A percentile compares a stretch with the other conserved stretches of the same genome.
Evolutionary conservation across 2,888 invertebrate genomes (phyloP).

Genomic region (Nomada ferruginata): DNA sequence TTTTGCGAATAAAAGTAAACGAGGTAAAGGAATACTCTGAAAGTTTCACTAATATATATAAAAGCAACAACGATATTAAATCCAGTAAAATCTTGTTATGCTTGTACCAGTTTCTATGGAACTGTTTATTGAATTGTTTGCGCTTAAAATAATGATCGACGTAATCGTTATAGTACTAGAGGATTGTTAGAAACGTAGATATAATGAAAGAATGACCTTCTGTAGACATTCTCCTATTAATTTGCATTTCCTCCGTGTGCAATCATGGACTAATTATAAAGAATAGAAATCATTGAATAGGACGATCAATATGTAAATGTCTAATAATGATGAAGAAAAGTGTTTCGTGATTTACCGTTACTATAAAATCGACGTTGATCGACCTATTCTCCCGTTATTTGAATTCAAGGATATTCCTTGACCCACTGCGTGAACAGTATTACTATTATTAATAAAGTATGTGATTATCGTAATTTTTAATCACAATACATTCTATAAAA

Average conservation of each 20-base stretch:
- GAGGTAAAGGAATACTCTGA: too few relatives aligned
- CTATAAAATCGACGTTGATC: not conserved
- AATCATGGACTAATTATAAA: not conserved
- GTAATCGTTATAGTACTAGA: not conserved
- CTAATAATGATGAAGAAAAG: not conserved
- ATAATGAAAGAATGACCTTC: slow-evolving; percentile 46
- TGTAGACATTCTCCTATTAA: slow-evolving; percentile 43
- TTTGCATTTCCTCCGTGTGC: slow-evolving; percentile 11
- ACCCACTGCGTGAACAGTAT: not conserved
- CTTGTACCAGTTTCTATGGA: not conserved
- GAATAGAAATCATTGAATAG: not conserved
- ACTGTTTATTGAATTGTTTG: not conserved
- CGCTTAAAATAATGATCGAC: not conserved
- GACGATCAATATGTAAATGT: not conserved
- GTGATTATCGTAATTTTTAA: not conserved
- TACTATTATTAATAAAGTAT: not conserved
- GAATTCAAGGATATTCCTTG: slow-evolving; percentile 18
- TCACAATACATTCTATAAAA: not conserved
- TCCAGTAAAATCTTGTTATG: too few relatives aligned
- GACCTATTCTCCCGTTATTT: not conserved
- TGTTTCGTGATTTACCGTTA: slow-evolving; percentile 1
- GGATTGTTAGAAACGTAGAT: slow-evolving; percentile 26
- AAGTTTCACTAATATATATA: too few relatives aligned
- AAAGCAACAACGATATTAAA: too few relatives aligned
- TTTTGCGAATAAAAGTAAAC: too few relatives aligned